Base-by-base conservation (phyloP, 2,113 vertebrate genomes). In the Chroicocephalus ridibundus region DNA sequence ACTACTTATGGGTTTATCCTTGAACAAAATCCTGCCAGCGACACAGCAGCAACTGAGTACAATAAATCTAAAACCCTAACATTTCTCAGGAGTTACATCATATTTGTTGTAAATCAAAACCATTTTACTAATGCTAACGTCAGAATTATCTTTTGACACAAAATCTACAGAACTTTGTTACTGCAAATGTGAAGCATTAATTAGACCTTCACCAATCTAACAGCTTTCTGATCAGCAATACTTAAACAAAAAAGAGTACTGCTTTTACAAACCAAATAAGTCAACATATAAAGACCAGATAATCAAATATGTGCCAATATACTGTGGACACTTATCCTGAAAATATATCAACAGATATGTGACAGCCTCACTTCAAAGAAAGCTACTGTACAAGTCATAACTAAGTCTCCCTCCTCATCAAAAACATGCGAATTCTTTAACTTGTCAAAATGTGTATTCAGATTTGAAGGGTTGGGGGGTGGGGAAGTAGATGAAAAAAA, bases 81-180 rank as follows among this genome's bases (percentile, higher is more conserved):
- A 69, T 82, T 91, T 93, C 72, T 66, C 55, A 57, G 46, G 36
- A 77, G 34, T 65, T 77, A 65, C 29, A 94, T 52, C 60, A 72
- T 38, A 15, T 57, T 86, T 91, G n/a, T 62, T 82, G 94, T 15
- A n/a, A 93, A 95, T 55, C 79, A 94, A 97, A 95, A 47, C 11
- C 40, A 65, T 84, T 60, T 80, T 57, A 88, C 51, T 80, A 84
- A 64, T 32, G 51, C 49, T 82, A 83, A 72, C 32, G 9, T 55
- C 69, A 94, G 78, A 93, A 78, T 76, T 83, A 72, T 46, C 34
- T 51, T 95, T 80, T 38, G 71, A 86, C 64, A 95, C 62, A 44
- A 85, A 82, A 62, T 17, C 16, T 31, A 91, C 49, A 68, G 57
- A 89, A 96, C 32, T 75, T 71, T 68, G 60, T 90, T 88, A 55